phyloP scores from a whole-genome alignment of 1,140 invertebrate species.

The Bradynema listronoti region DNA sequence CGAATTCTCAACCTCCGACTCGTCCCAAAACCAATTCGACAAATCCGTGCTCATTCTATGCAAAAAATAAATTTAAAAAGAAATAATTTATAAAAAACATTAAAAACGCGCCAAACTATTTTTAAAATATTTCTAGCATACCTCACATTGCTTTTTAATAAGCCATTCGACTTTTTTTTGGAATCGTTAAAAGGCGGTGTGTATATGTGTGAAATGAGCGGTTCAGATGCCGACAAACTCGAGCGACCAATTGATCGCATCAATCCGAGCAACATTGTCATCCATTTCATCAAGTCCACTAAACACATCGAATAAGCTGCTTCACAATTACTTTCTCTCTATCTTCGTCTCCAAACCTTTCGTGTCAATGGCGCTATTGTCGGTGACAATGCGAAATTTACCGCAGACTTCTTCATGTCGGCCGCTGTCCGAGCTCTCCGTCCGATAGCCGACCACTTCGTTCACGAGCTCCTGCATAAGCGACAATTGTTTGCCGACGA shows the following conservation, averaged over 20 bases:
- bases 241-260: slow-evolving; percentile 39
- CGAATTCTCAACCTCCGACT: slow-evolving; percentile 6
- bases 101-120: too few relatives aligned
- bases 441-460: too few relatives aligned
- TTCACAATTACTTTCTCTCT: too few relatives aligned
- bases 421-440: too few relatives aligned
- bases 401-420: slow-evolving; percentile 4
- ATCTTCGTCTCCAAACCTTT: too few relatives aligned
- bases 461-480: slow-evolving; percentile 33
- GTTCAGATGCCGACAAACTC: slow-evolving; percentile 16
- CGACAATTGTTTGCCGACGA: slow-evolving; percentile 46
- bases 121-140: too few relatives aligned
- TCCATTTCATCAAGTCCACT: slow-evolving; percentile 49
- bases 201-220: slow-evolving; percentile 41
- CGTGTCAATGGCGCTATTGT: too few relatives aligned
- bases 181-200: slow-evolving; percentile 33
- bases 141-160: too few relatives aligned
- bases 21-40: slow-evolving; percentile 51
- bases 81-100: too few relatives aligned
- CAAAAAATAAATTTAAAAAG: too few relatives aligned
- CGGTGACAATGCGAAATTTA: too few relatives aligned
- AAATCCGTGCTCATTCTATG: slow-evolving; percentile 45
- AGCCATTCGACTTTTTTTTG: slow-evolving; percentile 4
- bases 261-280: slow-evolving; percentile 49
- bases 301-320: too few relatives aligned